Base-by-base conservation (phyloP, 2,797 vertebrate genomes). In the Onychomys leucogaster region DNA sequence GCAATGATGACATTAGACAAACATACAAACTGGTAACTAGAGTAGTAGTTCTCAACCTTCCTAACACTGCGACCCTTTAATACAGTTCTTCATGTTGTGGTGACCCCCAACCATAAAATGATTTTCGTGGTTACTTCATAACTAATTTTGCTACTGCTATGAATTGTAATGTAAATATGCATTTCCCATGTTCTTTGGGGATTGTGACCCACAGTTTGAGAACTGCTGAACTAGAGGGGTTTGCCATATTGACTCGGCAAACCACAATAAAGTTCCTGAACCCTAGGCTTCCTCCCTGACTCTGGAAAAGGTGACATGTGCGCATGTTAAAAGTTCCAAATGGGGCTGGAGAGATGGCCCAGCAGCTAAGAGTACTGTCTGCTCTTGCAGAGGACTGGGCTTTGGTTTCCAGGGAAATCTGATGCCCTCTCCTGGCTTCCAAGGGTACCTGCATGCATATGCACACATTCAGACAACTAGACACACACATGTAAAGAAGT, bases 301-400 rank as follows among this genome's bases (percentile, higher is more conserved):
- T 75, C 76, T 81, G 63, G 78, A 76, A 90, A 76, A 80, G 75
- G 37, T 37, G 59, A 81, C 81, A 91, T 37, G 84, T 3, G 59
- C 46, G 81, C 46, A 65, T 17, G 80, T 69, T 84, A 41, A 83
- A 91, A 90, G 95, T 93, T 94, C 71, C 82, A 89, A 84, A 88
- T 21, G 19, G 61, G 43, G n/a, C 16, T 43, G 67, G 69, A 13
- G n/a, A 73, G 52, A 43, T 4, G 13, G n/a, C 52, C 43, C 69
- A 23, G 52, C 27, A 32, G 52, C 4, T 43, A 34, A 21, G 17
- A 43, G 52, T 4, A 13, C 9, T 19, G 2, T 17, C 23, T 55
- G 84, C 23, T 87, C 69, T 43, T 57, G 37, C 27, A 46, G 1
- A 59, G 71, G 37, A 14, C 67, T 14, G 16, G 55, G 17, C 27